phyloP scores from a whole-genome alignment of 2,888 invertebrate genomes.

The Leucoma salicis region DNA sequence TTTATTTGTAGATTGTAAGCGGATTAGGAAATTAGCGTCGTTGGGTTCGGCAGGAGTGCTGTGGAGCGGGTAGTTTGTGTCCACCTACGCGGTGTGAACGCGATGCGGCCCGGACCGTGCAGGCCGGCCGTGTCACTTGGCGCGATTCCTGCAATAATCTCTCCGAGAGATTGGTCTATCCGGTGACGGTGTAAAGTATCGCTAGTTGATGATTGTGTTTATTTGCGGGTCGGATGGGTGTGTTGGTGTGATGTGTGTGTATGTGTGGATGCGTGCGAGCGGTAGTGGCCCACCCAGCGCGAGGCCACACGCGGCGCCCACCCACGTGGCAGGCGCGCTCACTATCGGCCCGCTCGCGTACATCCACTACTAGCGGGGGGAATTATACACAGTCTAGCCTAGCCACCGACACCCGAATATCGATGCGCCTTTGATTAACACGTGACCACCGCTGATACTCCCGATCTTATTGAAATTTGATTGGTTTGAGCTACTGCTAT shows the following conservation, averaged over 20 bases:
- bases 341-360: conserved; percentile 58
- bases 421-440: conserved; percentile 57
- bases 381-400: conserved; percentile 24
- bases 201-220: conserved; percentile 81
- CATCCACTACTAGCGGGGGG: conserved; percentile 19
- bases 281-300: conserved; percentile 76
- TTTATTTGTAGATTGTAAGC: conserved; percentile 47
- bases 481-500: conserved; percentile 36
- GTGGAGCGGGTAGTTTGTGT: conserved; percentile 47
- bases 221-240: conserved; percentile 70
- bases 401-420: conserved; percentile 28
- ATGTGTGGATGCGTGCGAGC: conserved; percentile 67
- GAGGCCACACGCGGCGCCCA: conserved; percentile 80
- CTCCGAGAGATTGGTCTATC: conserved; percentile 75
- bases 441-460: conserved; percentile 49
- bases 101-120: conserved; percentile 7
- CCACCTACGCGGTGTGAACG: conserved; percentile 18
- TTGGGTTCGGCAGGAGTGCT: conserved; percentile 36
- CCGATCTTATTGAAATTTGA: conserved; percentile 47
- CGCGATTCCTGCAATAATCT: conserved; percentile 67
- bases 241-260: conserved; percentile 65
- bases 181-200: conserved; percentile 80
- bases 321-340: conserved; percentile 76
- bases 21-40: conserved; percentile 57
- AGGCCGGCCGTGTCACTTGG: conserved; percentile 62